Evolutionary conservation across 2,113 vertebrate genomes (phyloP).

Genomic region (Pelodiscus sinensis): DNA sequence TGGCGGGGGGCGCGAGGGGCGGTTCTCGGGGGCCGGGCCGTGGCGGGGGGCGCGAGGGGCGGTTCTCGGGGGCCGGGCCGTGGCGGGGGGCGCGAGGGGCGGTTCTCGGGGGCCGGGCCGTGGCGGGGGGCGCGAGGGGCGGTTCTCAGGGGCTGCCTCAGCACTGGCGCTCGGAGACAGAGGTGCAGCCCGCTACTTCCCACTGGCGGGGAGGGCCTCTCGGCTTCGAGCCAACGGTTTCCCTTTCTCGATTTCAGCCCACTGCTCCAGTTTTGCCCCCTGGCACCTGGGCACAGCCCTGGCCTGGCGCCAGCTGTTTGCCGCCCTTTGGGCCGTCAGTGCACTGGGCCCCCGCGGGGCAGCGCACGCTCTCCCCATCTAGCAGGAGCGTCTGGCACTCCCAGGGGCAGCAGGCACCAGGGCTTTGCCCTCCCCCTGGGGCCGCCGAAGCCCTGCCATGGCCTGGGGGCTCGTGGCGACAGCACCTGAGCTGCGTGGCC

Average conservation of each 20-base stretch:
- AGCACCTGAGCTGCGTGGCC: no score
- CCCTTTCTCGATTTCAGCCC: neutral
- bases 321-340: neutral
- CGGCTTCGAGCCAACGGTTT: neutral
- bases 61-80: no score
- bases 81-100: no score
- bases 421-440: neutral
- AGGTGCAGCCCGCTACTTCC: neutral
- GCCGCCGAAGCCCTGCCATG: neutral
- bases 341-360: neutral
- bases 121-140: no score
- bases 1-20: no score
- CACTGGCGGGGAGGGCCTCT: neutral
- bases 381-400: neutral
- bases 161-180: neutral
- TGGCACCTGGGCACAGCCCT: no score
- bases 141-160: neutral
- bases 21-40: no score
- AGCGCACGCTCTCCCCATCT: neutral
- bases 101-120: no score
- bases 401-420: neutral
- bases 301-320: no score
- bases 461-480: neutral
- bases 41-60: no score
- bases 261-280: neutral